Evolutionary conservation across 2,113 vertebrate species (phyloP), one percentile per base, ranked within the genome.

Genomic region (Labeo rohita): DNA sequence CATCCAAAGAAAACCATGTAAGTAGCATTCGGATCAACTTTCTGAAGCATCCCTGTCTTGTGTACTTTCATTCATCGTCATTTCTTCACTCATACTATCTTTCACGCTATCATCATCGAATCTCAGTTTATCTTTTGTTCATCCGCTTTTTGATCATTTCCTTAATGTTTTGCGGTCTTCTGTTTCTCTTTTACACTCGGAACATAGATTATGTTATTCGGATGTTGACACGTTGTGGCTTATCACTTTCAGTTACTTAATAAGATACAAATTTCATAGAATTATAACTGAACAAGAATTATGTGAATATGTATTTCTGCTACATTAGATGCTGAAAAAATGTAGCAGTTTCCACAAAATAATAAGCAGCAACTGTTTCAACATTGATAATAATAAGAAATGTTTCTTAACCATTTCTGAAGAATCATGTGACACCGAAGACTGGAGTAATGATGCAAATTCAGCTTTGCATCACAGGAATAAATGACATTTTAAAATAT

Each of bases 21-120:
- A 93, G 93, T 92, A 89, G 63, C 3, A 43, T 10, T 61, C 47
- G 45, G 52, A 79, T 15, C 18, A 85, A 49, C 74, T 34, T 85
- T 70, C 8, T 43, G 28, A 59, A 56, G 28, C 6, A 28, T 47
- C 3, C 0, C 70, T 21, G 18, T 45, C 70, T 45, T 18, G 36
- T 45, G 18, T 15, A 34, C 13, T 54, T 77, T 77, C 12, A 18
- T 80, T 80, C 34, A 45, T 36, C 36, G 3, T 59, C 36, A 39
- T 9, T n/a, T 18, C n/a, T 61, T 61, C 54, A 8, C 54, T 59
- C 54, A 21, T 16, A 74, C n/a, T 36, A 56, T 52, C 54, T 43
- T 39, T 36, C 28, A 28, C 28, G 28, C 28, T 28, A 28, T 28
- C 28, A 28, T 28, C 28, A 78, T 54, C 16, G 18, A 59, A 59